phyloP scores from a whole-genome alignment of 2,113 vertebrate species.

The Cisticola juncidis region DNA sequence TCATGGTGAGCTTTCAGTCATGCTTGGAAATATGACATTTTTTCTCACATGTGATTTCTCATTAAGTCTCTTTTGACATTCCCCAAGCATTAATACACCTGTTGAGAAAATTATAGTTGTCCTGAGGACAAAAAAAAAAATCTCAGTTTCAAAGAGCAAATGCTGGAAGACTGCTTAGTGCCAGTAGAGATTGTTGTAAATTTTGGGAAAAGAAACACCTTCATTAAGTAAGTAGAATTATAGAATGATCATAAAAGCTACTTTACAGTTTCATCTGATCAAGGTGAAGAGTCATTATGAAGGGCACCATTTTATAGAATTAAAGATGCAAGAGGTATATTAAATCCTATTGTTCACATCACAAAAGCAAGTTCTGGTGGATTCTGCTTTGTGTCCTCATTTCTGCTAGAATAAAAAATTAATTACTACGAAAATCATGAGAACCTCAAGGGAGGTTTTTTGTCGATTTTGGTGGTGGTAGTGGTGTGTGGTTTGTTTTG shows the following conservation, averaged over 20 bases:
- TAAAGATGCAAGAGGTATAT: not conserved
- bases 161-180: not conserved
- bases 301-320: not conserved
- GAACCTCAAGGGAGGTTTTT: not conserved
- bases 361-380: accelerated
- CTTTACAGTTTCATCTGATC: not conserved
- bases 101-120: conserved; percentile 42
- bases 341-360: not conserved
- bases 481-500: not conserved
- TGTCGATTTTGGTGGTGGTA: not conserved
- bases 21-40: conserved; percentile 32
- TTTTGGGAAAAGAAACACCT: not conserved
- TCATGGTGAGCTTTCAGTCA: conserved; percentile 23
- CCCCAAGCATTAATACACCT: conserved; percentile 37
- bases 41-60: conserved; percentile 61
- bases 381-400: not conserved
- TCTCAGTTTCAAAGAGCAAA: conserved; percentile 2
- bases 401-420: not conserved
- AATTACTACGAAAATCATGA: not conserved
- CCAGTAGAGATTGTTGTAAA: not conserved
- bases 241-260: not conserved
- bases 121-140: conserved; percentile 20
- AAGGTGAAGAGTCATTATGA: not conserved
- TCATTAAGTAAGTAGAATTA: not conserved
- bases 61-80: conserved; percentile 58